Evolutionary conservation across 2,797 vertebrate species (phyloP).

Genomic region (Pygocentrus nattereri): DNA sequence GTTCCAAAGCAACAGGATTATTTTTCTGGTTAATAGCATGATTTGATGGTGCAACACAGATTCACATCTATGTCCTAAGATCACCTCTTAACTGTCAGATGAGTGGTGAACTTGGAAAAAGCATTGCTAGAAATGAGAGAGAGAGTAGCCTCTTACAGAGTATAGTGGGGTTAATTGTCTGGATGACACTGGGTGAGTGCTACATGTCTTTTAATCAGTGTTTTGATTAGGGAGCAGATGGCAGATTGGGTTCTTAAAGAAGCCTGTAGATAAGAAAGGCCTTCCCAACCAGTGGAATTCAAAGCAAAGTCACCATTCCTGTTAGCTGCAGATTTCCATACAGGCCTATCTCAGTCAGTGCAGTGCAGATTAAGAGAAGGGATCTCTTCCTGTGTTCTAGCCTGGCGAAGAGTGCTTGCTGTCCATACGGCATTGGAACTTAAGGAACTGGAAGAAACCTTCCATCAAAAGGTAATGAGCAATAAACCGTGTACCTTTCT

Average conservation of each 20-base stretch:
- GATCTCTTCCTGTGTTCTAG: neutral
- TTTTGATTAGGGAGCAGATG: constrained; percentile 57
- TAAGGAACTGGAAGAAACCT: neutral
- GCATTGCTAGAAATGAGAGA: no score
- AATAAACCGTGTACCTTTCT: neutral
- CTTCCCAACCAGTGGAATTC: neutral
- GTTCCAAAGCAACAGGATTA: constrained; percentile 24
- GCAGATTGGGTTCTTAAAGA: constrained; percentile 30
- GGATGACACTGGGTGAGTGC: constrained; percentile 40
- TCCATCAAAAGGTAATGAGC: neutral
- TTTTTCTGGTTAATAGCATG: constrained; percentile 35
- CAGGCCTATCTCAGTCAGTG: neutral
- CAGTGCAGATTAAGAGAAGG: neutral
- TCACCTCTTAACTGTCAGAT: no score
- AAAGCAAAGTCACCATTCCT: constrained; percentile 1
- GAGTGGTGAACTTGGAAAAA: no score
- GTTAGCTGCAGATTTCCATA: neutral
- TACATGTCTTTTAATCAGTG: constrained; percentile 50
- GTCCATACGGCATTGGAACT: neutral
- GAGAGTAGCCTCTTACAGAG: neutral
- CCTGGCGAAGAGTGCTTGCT: neutral
- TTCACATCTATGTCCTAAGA: neutral
- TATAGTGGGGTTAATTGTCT: constrained; percentile 38
- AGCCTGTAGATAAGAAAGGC: constrained; percentile 36
- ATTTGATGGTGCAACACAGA: constrained; percentile 4